Base-by-base conservation (phyloP, 92 coral and sea anemone genomes). In the Epizoanthus stellaris region DNA sequence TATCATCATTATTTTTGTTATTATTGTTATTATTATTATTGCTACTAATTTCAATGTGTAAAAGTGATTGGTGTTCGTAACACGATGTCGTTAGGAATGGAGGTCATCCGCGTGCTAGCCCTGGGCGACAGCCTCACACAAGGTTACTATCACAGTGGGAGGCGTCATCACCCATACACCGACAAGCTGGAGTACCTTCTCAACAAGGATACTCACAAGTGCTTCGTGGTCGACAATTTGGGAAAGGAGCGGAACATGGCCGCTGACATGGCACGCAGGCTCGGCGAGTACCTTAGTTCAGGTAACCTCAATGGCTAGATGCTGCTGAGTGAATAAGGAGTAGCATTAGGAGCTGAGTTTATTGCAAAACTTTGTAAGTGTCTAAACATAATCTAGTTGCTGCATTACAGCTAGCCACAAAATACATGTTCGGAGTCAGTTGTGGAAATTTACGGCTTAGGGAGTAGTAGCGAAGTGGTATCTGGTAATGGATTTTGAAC, bases 71-170 rank as follows among this genome's bases (percentile, higher is more conserved):
- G 42, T 13, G 58, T 54, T 45, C 9, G 16, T 15, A 74, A 16
- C 0, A 14, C 70, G 52, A 60, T 69, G 16, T 84, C 8, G 52
- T 14, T 23, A 95, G 98, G 95, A 52, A 92, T 92, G 91, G 93
- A 90, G 80, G 91, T 92, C 3, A 84, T 87, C 53, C 94, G 93
- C 13, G 89, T 95, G 14, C 94, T 95, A 7, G 94, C 98, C 5
- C 70, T 95, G 81, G 98, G 98, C 2, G 98, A 95, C 64, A 95
- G 98, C 60, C 90, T 95, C 1, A 95, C 98, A 15, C 90, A 88
- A 25, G 98, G 98, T 8, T 94, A 91, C 73, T 95, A 90, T 71
- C 85, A 91, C 21, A 88, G 87, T 15, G 95, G 95, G 14, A 88
- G 85, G 34, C 74, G 77, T 1, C 91, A 90, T 82, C 96, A 95